Evolutionary conservation across 64 coral and sea anemone genomes (phyloP).

Genomic region (Actinia equina): DNA sequence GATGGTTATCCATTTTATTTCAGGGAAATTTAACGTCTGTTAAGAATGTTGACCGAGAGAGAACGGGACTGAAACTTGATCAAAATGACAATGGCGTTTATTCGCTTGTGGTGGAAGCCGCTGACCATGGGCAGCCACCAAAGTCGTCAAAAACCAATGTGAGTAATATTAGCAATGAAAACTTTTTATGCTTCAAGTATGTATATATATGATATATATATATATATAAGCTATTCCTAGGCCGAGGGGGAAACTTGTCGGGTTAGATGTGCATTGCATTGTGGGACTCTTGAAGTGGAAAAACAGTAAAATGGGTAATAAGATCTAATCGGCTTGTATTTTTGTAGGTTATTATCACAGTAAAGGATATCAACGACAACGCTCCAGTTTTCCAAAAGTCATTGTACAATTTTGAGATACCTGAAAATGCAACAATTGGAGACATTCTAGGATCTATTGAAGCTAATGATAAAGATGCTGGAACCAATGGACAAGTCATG

Average conservation of each 20-base stretch:
- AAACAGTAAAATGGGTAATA: too few relatives aligned
- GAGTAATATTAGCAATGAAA: not conserved
- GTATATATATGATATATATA: too few relatives aligned
- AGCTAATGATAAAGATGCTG: constrained; percentile 8
- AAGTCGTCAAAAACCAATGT: not conserved
- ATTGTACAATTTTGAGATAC: not conserved
- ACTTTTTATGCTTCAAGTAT: not conserved
- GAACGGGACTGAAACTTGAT: not conserved
- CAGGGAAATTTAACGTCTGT: not conserved
- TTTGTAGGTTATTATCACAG: not conserved
- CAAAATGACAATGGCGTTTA: not conserved
- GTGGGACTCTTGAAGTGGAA: too few relatives aligned
- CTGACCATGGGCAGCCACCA: not conserved
- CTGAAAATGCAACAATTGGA: not conserved
- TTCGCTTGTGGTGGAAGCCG: constrained; percentile 23
- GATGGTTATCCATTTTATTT: not conserved
- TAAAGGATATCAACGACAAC: constrained; percentile 18
- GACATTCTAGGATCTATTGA: not conserved
- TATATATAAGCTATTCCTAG: too few relatives aligned
- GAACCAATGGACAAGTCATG: not conserved
- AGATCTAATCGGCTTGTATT: not conserved
- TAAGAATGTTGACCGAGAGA: constrained; percentile 1
- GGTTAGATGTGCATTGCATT: too few relatives aligned
- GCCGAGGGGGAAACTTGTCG: too few relatives aligned
- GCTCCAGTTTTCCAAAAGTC: constrained; percentile 5